Conservation (phyloP, 1,140 invertebrate species). For the Rhyzopertha dominica region DNA sequence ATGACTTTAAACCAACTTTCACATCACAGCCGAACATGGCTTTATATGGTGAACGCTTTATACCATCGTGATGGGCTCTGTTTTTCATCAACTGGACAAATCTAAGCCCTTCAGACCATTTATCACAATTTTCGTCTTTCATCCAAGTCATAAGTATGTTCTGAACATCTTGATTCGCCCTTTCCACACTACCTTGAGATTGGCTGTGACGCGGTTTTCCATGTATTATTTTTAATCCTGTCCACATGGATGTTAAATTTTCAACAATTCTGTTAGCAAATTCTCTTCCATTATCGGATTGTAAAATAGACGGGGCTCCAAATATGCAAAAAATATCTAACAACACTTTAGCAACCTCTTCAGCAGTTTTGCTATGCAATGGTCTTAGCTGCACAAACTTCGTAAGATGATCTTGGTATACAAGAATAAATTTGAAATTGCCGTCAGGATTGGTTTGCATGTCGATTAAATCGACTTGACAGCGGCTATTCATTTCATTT, state of each 20-base stretch:
- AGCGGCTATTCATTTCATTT: conserved; percentile 40
- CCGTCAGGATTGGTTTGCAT: conserved; percentile 44
- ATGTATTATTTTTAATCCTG: conserved; percentile 34
- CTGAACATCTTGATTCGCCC: conserved; percentile 42
- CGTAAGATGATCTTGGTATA: conserved; percentile 49
- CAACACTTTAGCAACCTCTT: conserved; percentile 22
- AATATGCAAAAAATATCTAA: conserved; percentile 37
- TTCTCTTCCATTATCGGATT: conserved; percentile 38
- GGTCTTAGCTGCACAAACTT: conserved; percentile 37
- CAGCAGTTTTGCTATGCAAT: conserved; percentile 23
- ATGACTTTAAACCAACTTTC: conserved; percentile 15
- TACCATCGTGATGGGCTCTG: conserved; percentile 28
- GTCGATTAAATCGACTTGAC: conserved; percentile 50
- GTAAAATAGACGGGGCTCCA: conserved; percentile 32
- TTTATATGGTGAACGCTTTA: conserved; percentile 33
- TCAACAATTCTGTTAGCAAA: conserved; percentile 24
- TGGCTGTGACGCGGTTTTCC: conserved; percentile 42
- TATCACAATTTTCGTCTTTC: conserved; percentile 27
- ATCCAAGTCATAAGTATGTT: conserved; percentile 39
- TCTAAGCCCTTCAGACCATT: conserved; percentile 32
- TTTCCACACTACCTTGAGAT: conserved; percentile 39
- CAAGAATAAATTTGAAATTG: conserved; percentile 45
- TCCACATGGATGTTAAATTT: conserved; percentile 28
- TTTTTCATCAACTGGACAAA: conserved; percentile 41
- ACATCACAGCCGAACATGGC: conserved; percentile 30